Evolutionary conservation across 1,140 invertebrate genomes (phyloP).

Genomic region (Nasonia longicornis): DNA sequence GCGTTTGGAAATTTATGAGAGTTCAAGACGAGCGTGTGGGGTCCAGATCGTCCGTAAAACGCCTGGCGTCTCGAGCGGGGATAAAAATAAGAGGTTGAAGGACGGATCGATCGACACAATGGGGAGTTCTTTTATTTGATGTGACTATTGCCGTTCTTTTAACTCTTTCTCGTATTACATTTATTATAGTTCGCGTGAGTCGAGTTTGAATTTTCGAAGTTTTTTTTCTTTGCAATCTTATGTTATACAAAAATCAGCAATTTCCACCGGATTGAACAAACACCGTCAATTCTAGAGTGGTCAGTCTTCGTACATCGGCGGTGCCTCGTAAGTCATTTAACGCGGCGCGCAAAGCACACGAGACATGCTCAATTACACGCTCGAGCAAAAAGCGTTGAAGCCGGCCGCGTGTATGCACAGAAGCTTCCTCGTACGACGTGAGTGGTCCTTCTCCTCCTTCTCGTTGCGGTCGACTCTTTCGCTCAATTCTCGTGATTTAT

Average conservation of each 20-base stretch:
- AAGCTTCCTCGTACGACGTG: slow-evolving; percentile 67
- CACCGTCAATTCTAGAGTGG: background rate
- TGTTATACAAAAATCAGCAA: slow-evolving; percentile 4
- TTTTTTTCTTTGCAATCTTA: background rate
- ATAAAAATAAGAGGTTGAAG: slow-evolving; percentile 15
- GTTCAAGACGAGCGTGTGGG: slow-evolving; percentile 23
- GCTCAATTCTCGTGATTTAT: slow-evolving; percentile 33
- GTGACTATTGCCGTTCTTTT: background rate
- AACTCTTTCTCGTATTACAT: background rate
- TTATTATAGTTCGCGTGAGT: background rate
- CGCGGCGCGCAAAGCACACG: slow-evolving; percentile 47
- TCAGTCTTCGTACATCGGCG: background rate
- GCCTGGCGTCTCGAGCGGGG: slow-evolving; percentile 27
- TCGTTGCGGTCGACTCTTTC: slow-evolving; percentile 19
- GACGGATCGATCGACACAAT: background rate
- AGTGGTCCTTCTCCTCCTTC: slow-evolving; percentile 56
- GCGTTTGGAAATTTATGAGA: slow-evolving; percentile 1
- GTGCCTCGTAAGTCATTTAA: slow-evolving; percentile 62
- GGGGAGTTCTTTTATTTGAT: background rate
- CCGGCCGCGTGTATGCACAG: slow-evolving; percentile 17
- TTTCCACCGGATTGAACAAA: background rate
- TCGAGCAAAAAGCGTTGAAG: slow-evolving; percentile 55
- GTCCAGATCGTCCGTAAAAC: slow-evolving; percentile 45
- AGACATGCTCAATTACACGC: slow-evolving; percentile 65
- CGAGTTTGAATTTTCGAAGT: too few species aligned